Evolutionary conservation across 2,113 vertebrate species (phyloP), one percentile per base, ranked within the genome.

Genomic region (Dolichallabes microphthalmus): DNA sequence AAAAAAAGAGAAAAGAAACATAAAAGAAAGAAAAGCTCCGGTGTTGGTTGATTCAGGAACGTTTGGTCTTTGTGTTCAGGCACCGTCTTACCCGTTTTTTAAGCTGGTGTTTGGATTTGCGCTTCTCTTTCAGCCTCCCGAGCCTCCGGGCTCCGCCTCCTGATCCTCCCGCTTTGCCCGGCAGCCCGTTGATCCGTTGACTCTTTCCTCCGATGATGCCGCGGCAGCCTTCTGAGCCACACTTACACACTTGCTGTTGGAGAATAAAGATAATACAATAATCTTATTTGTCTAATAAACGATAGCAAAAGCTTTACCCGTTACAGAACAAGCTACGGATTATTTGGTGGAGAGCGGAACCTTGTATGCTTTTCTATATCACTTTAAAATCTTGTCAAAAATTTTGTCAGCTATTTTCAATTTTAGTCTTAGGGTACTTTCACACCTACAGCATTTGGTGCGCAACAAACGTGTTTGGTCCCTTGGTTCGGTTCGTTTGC

Each of bases 181-280:
- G 91, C 75, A 98, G 93, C 8, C 97, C 98, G 13, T 98, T 99
- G 91, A 98, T 90, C 0, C 98, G 95, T 82, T 99, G 98, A 87
- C 98, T 99, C 90, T 97, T 98, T 25, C 98, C 98, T 4, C 98
- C 98, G 0, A 99, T 99, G 93, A 99, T 99, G n/a, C 98, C 98
- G 17, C 98, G 92, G 92, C 98, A 99, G 83, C 95, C 96, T 90
- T 99, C 98, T 17, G 97, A 98, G 85, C 97, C 98, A 52, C 98
- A 99, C 89, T 95, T 96, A 88, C 98, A 99, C 77, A 93, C 95
- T 98, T 99, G 98, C 98, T 99, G 92, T 64, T 69, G 12, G 60
- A 52, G 25, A 80, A 82, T 45, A 79, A 77, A 61, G 60, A n/a
- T 45, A 52, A 52, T 0, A 52, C 1, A 22, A 25, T 4, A 35